These are phyloP conservation scores for Forpus xanthops DNA, from an alignment of 2,797 vertebrate species.

Conservation along the genomic window DNA sequence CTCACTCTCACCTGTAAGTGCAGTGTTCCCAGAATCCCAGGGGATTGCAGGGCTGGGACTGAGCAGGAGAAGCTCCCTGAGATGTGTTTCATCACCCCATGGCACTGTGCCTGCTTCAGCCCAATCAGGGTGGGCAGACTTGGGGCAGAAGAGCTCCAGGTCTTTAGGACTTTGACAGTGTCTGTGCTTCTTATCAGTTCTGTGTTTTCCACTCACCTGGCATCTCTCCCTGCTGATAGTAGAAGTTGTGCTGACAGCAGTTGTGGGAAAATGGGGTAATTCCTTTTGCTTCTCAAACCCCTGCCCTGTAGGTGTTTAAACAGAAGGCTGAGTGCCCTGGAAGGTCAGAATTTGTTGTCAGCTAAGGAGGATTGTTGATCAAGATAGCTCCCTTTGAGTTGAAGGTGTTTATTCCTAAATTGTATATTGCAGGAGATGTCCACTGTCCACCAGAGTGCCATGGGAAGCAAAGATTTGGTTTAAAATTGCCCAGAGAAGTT, in stretches of 20 bases:
- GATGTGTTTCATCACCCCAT: rapidly evolving
- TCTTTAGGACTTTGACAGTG: not conserved
- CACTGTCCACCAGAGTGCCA: not conserved
- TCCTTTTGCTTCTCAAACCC: not conserved
- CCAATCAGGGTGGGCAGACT: not conserved
- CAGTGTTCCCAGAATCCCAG: not conserved
- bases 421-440: not conserved
- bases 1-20: not conserved
- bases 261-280: not conserved
- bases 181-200: not conserved
- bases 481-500: not conserved
- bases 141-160: rapidly evolving
- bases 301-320: not conserved
- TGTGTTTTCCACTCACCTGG: not conserved
- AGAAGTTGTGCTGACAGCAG: not conserved
- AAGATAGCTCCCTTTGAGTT: not conserved
- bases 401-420: not conserved
- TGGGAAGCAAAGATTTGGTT: not conserved
- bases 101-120: not conserved
- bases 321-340: not conserved
- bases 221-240: not conserved
- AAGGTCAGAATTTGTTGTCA: not conserved
- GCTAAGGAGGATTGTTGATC: not conserved
- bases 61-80: not conserved
- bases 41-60: rapidly evolving